Conservation (phyloP, 2,888 invertebrate species). For the Apamea crenata region DNA sequence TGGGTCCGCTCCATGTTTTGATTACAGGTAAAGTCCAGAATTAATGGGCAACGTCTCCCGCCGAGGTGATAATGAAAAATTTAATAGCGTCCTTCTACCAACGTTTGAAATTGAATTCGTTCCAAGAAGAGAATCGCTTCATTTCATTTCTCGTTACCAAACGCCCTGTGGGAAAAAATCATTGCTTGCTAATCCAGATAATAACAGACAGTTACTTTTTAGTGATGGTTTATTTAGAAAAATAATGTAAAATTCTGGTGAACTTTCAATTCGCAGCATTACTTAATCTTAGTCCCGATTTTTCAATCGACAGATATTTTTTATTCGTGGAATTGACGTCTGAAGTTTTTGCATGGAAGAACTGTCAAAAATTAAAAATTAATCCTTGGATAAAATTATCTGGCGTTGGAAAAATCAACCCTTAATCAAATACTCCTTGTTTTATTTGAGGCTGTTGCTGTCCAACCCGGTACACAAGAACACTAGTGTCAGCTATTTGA, state of each 20-base stretch:
- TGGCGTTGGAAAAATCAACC: too few relatives aligned
- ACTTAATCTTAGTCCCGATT: neutral
- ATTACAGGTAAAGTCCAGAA: conserved; percentile 81
- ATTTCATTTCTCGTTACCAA: conserved; percentile 70
- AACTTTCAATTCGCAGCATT: neutral
- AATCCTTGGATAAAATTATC: too few relatives aligned
- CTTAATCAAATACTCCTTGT: neutral
- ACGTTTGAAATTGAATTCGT: conserved; percentile 81
- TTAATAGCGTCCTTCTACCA: conserved; percentile 75
- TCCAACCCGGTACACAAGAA: conserved; percentile 75
- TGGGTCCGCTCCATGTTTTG: conserved; percentile 76
- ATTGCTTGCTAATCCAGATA: conserved; percentile 53
- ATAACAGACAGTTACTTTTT: conserved; percentile 35
- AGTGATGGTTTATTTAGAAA: conserved; percentile 3
- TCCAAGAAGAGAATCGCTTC: conserved; percentile 72
- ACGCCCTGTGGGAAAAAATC: conserved; percentile 58
- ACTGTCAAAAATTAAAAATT: too few relatives aligned
- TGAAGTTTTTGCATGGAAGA: too few relatives aligned
- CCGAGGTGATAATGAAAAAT: conserved; percentile 83
- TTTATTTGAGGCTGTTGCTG: conserved; percentile 69
- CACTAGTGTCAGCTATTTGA: conserved; percentile 43
- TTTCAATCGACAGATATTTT: too few relatives aligned
- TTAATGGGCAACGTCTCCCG: conserved; percentile 78
- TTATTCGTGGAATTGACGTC: too few relatives aligned
- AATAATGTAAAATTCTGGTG: neutral